phyloP scores from a whole-genome alignment of 1,140 invertebrate genomes.

The Ceratina australensis region DNA sequence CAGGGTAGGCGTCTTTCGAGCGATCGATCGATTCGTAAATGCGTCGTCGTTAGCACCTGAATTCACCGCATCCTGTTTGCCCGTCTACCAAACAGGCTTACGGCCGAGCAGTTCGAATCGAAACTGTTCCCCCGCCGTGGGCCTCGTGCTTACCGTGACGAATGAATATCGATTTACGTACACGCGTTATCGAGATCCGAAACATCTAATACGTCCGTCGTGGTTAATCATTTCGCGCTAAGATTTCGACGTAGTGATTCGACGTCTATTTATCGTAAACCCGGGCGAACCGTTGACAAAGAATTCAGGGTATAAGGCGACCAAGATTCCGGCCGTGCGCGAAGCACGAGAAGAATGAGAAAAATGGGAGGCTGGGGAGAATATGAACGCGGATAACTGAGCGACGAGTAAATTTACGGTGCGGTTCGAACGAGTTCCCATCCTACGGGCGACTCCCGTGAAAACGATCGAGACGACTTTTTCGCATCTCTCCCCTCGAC shows the following conservation, averaged over 20 bases:
- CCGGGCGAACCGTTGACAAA: not conserved
- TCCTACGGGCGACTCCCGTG: not conserved
- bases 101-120: no score
- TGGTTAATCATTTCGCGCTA: no score
- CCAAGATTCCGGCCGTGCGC: slow-evolving; percentile 11
- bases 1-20: slow-evolving; percentile 21
- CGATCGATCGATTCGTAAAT: slow-evolving; percentile 42
- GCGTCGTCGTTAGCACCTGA: slow-evolving; percentile 30
- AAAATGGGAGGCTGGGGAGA: slow-evolving; percentile 29
- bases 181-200: no score
- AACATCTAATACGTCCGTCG: no score
- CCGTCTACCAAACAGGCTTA: no score
- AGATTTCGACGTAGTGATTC: not conserved
- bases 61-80: slow-evolving; percentile 24
- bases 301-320: slow-evolving; percentile 2
- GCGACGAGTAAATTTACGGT: slow-evolving; percentile 38
- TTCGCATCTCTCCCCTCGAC: slow-evolving; percentile 32
- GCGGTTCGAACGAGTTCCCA: slow-evolving; percentile 41
- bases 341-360: slow-evolving; percentile 14
- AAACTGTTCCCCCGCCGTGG: no score
- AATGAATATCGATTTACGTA: no score
- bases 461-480: slow-evolving; percentile 5
- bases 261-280: not conserved
- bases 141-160: no score
- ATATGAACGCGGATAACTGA: slow-evolving; percentile 42